Conservation (phyloP, 2,113 vertebrate genomes). For the Oceanites oceanicus region DNA sequence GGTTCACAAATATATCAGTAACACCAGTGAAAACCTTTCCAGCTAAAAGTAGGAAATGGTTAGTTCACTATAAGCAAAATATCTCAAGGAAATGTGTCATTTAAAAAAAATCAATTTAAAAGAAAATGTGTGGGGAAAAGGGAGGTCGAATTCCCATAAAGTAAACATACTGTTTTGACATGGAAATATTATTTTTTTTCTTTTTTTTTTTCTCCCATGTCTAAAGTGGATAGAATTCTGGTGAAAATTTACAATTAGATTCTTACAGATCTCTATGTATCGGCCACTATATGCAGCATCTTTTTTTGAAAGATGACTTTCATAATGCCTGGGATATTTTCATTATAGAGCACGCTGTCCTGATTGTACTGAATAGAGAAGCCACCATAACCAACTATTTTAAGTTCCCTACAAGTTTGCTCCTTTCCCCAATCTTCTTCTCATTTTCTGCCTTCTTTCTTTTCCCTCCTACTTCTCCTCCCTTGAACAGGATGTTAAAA, state of each 20-base stretch:
- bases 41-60: not conserved
- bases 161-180: not conserved
- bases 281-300: not conserved
- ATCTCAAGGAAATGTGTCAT: not conserved
- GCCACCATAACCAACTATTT: not conserved
- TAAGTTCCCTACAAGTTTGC: not conserved
- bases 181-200: too few relatives aligned
- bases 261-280: not conserved
- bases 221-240: not conserved
- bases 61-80: not conserved
- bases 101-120: not conserved
- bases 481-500: conserved; percentile 42
- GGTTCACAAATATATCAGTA: not conserved
- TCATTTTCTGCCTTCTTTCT: conserved; percentile 50
- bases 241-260: not conserved
- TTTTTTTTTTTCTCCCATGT: too few relatives aligned
- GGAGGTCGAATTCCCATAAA: not conserved
- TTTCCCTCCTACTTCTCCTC: conserved; percentile 43
- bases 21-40: not conserved
- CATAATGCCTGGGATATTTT: not conserved
- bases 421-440: conserved; percentile 1
- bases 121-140: not conserved
- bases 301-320: not conserved
- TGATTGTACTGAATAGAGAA: not conserved
- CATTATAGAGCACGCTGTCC: not conserved